Conservation (phyloP, 2,888 invertebrate species). For the Nineta flava region DNA sequence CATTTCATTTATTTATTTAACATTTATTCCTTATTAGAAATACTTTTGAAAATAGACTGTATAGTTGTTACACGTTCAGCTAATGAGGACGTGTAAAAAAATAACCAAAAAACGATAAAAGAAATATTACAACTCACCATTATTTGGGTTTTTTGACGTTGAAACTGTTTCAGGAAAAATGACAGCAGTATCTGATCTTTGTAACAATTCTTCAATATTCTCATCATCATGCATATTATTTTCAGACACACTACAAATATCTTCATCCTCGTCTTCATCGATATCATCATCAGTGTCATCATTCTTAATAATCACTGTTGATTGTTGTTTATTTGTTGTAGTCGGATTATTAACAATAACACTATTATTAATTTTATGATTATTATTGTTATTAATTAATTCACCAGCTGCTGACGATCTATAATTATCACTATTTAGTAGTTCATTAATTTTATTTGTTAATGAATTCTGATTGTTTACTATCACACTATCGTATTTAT, state of each 20-base stretch:
- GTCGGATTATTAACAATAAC: not conserved
- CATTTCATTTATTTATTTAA: no score
- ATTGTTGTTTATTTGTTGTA: not conserved
- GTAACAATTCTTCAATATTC: slow-evolving; percentile 30
- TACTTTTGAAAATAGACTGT: no score
- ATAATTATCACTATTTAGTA: not conserved
- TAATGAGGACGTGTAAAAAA: no score
- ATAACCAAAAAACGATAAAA: not conserved
- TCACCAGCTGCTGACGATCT: not conserved
- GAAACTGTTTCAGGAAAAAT: slow-evolving; percentile 32
- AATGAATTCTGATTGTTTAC: not conserved
- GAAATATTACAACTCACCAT: not conserved
- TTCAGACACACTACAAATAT: not conserved
- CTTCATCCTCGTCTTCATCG: not conserved
- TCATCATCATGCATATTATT: slow-evolving; percentile 9
- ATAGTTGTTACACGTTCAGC: no score
- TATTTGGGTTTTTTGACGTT: slow-evolving; percentile 12
- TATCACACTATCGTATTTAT: not conserved
- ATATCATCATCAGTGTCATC: no score
- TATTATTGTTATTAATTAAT: not conserved
- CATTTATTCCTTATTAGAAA: no score
- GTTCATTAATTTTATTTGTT: not conserved
- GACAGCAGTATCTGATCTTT: slow-evolving; percentile 33
- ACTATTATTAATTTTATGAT: not conserved
- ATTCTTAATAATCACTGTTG: not conserved